Conservation (phyloP, 2,888 invertebrate genomes). For the Stenodera caucasica region DNA sequence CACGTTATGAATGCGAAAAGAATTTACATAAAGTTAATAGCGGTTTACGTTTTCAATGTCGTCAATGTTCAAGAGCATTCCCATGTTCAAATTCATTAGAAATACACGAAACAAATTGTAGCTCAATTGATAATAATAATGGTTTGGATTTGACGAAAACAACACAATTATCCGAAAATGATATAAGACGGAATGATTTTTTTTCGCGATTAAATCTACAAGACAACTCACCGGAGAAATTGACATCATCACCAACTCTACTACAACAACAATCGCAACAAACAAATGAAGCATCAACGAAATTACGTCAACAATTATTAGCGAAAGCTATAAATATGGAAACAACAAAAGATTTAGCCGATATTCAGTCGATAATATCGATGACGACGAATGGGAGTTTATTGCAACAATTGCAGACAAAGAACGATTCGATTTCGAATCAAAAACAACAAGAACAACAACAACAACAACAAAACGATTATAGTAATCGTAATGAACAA, state of each 20-base stretch:
- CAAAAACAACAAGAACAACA: conserved; percentile 18
- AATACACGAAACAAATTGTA: conserved; percentile 65
- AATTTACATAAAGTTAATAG: conserved; percentile 62
- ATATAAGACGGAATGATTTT: conserved; percentile 74
- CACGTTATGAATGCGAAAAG: conserved; percentile 72
- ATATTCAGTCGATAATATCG: conserved; percentile 81
- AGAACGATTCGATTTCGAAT: conserved; percentile 38
- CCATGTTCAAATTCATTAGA: conserved; percentile 69
- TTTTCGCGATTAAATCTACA: conserved; percentile 78
- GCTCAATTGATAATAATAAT: conserved; percentile 30
- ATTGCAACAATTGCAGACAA: conserved; percentile 64
- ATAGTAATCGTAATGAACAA: conserved; percentile 42
- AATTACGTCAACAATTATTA: conserved; percentile 43
- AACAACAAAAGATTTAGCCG: conserved; percentile 76
- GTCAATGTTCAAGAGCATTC: conserved; percentile 71
- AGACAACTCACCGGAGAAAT: conserved; percentile 63
- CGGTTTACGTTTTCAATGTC: conserved; percentile 67
- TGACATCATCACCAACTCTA: conserved; percentile 15
- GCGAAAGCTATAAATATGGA: conserved; percentile 51
- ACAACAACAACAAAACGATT: conserved; percentile 31
- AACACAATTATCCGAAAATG: conserved; percentile 57
- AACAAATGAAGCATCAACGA: conserved; percentile 33
- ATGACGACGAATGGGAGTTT: conserved; percentile 73
- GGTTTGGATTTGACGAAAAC: conserved; percentile 49
- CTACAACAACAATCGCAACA: neutral